These are phyloP conservation scores for Clarias pachynema DNA, from an alignment of 2,797 vertebrate genomes.

Conservation along the genomic window DNA sequence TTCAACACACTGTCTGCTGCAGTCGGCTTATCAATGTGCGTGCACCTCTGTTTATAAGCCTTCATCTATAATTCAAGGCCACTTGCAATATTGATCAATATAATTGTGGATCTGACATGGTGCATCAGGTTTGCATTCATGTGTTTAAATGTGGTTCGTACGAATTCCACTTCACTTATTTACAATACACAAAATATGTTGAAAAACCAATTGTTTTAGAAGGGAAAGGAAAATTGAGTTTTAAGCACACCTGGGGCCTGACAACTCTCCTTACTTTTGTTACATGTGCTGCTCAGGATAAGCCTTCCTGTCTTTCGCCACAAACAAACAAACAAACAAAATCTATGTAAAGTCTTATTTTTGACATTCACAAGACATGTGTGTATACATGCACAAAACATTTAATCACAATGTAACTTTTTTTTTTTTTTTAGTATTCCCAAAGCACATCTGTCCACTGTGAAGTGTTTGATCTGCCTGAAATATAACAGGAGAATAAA, in stretches of 20 bases:
- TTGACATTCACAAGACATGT: no score
- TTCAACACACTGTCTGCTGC: conserved; percentile 40
- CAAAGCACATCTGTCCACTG: no score
- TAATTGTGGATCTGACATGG: not conserved
- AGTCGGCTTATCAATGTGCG: conserved; percentile 39
- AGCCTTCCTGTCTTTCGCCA: not conserved
- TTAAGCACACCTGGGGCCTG: not conserved
- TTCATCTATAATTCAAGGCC: conserved; percentile 49
- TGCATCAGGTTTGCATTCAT: not conserved
- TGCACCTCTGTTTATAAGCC: conserved; percentile 40
- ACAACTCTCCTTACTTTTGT: not conserved
- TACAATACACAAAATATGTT: not conserved
- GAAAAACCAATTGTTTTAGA: not conserved
- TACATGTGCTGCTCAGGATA: not conserved
- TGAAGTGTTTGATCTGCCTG: no score
- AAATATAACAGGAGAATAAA: no score
- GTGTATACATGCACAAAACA: no score
- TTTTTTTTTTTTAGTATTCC: no score
- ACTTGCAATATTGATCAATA: conserved; percentile 21
- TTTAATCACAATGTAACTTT: no score
- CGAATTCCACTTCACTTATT: not conserved
- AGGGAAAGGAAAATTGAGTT: not conserved
- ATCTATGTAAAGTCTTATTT: not conserved
- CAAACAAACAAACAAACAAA: not conserved
- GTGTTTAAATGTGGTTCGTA: not conserved